Percentiles rank a stretch among this genome's conserved stretches.
These are phyloP conservation scores for Hylomyscus alleni DNA, from an alignment of 2,797 vertebrate genomes.

Conservation along the genomic window DNA sequence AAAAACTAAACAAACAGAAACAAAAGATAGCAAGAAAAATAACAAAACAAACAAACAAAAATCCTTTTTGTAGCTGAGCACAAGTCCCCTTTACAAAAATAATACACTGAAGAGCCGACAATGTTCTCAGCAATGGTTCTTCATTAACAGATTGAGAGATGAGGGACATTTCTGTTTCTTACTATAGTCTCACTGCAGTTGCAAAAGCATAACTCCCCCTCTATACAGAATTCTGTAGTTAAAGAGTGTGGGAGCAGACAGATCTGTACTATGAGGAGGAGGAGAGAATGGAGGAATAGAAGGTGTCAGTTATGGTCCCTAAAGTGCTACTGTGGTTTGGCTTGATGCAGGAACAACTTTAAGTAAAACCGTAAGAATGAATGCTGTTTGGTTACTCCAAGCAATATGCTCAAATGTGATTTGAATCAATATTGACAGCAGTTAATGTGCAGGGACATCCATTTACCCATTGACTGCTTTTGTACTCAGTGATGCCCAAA, in stretches of 20 bases:
- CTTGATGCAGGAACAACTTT: constrained; percentile 38
- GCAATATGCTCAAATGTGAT: constrained; percentile 20
- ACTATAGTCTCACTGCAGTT: not conserved
- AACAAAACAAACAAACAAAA: not conserved
- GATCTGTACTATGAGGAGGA: not conserved
- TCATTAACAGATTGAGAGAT: not conserved
- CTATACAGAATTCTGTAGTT: not conserved
- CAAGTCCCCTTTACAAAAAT: not conserved
- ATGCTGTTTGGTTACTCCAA: constrained; percentile 33
- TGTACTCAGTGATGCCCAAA: not conserved
- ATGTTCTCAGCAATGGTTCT: not conserved
- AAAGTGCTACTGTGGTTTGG: not conserved
- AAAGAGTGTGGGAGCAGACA: not conserved
- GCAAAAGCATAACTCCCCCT: not conserved
- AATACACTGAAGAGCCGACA: not conserved
- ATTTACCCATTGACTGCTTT: not conserved
- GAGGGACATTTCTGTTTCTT: not conserved
- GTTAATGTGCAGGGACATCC: constrained; percentile 23
- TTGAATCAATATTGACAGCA: constrained; percentile 57
- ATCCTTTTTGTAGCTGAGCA: not conserved
- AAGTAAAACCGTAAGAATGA: not conserved
- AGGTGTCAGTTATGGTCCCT: not conserved
- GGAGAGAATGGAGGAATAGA: not conserved
- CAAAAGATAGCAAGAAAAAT: not conserved
- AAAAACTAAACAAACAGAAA: not conserved